A percentile compares a stretch with the other conserved stretches of the same genome.
Conservation (phyloP, 1,140 invertebrate genomes). For the Mamestra configurata region DNA sequence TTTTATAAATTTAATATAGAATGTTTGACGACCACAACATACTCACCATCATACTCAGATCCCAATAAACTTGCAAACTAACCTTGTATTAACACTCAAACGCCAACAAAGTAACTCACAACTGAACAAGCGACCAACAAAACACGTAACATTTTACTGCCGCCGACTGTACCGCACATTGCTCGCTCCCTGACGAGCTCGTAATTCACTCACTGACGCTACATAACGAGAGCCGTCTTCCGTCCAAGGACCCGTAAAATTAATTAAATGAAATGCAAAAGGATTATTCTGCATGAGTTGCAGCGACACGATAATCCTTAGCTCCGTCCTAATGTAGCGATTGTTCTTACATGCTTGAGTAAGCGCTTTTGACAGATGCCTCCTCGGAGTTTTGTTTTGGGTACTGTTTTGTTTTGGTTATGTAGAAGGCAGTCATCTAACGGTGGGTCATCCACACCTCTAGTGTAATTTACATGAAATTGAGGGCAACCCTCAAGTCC, state of each 20-base stretch:
- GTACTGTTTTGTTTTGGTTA: not conserved
- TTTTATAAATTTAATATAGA: too few relatives aligned
- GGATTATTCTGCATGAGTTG: constrained; percentile 68
- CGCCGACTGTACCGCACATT: constrained; percentile 41
- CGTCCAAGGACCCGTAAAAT: constrained; percentile 68
- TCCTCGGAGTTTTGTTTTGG: not conserved
- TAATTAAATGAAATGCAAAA: constrained; percentile 75
- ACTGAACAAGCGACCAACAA: not conserved
- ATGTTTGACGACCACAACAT: too few relatives aligned
- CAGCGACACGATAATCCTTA: constrained; percentile 63
- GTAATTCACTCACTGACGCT: constrained; percentile 44
- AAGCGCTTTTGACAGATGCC: not conserved
- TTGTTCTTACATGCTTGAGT: constrained; percentile 61
- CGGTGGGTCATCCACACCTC: too few relatives aligned
- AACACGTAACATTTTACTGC: not conserved
- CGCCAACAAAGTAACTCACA: constrained; percentile 8
- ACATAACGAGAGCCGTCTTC: constrained; percentile 62
- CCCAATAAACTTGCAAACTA: not conserved
- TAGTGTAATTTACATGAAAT: too few relatives aligned
- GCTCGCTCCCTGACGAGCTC: constrained; percentile 9
- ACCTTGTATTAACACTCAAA: not conserved
- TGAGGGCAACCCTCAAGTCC: too few relatives aligned
- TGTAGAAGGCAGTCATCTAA: too few relatives aligned
- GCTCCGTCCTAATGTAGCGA: constrained; percentile 54
- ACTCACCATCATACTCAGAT: too few relatives aligned